These are phyloP conservation scores for Gobiocypris rarus DNA, from an alignment of 2,113 vertebrate species.

Conservation along the genomic window DNA sequence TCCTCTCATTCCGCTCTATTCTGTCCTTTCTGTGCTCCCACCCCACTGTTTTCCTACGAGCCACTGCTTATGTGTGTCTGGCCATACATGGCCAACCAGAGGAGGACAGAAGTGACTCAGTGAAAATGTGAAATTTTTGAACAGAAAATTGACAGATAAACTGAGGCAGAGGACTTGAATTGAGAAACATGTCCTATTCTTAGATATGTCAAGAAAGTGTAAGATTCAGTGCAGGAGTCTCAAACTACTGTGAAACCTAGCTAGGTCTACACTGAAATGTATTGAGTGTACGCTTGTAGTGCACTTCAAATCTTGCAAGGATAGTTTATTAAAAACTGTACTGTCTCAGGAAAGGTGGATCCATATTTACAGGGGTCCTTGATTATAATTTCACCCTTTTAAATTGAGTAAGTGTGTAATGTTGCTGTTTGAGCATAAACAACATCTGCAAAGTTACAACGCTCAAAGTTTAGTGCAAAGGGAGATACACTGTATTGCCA, in stretches of 20 bases:
- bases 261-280: too few species aligned
- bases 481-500: too few species aligned
- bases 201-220: not conserved
- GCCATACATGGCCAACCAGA: constrained; percentile 29
- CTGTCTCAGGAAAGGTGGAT: too few species aligned
- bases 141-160: constrained; percentile 3
- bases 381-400: too few species aligned
- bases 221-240: not conserved
- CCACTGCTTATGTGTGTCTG: not conserved
- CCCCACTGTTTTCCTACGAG: not conserved
- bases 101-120: not conserved
- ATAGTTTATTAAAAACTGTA: too few species aligned
- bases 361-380: too few species aligned
- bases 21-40: not conserved
- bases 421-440: too few species aligned
- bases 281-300: too few species aligned
- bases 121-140: not conserved
- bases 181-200: not conserved
- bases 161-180: not conserved
- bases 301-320: too few species aligned
- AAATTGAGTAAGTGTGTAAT: too few species aligned
- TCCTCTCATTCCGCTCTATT: not conserved
- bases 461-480: too few species aligned
- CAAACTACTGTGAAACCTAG: not conserved
- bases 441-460: too few species aligned